Percentiles rank a stretch among this genome's conserved stretches.
Evolutionary conservation across 2,797 vertebrate species (phyloP).

Genomic region (Ctenopoma kingsleyae): DNA sequence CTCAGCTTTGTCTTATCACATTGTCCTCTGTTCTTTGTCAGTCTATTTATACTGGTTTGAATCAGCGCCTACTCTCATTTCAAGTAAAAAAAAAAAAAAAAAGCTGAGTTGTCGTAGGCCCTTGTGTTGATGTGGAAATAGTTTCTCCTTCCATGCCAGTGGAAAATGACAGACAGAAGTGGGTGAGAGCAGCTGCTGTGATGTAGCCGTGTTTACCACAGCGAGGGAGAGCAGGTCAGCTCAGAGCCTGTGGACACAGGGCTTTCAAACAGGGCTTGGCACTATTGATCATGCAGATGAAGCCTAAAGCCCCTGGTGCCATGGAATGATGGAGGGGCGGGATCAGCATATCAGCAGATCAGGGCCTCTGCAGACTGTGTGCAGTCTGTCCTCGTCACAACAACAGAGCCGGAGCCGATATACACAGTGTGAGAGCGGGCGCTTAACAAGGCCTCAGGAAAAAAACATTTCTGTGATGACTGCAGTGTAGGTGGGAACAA

Average conservation of each 20-base stretch:
- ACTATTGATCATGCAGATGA: conserved; percentile 64
- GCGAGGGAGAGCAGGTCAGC: conserved; percentile 26
- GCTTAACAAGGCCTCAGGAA: conserved; percentile 7
- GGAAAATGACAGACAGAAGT: conserved; percentile 19
- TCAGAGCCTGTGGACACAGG: conserved; percentile 38
- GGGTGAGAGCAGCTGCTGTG: conserved; percentile 41
- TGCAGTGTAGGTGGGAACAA: background rate
- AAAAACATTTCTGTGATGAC: conserved; percentile 14
- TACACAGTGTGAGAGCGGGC: conserved; percentile 17
- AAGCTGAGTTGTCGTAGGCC: background rate
- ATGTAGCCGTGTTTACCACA: conserved; percentile 53
- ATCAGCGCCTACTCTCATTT: conserved; percentile 2
- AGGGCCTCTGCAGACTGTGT: conserved; percentile 45
- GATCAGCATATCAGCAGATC: conserved; percentile 60
- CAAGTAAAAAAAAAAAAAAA: conserved; percentile 21
- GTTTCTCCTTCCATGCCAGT: background rate
- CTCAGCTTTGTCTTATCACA: conserved; percentile 48
- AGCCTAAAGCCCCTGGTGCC: conserved; percentile 53
- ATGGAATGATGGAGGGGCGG: conserved; percentile 45
- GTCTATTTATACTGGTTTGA: conserved; percentile 19
- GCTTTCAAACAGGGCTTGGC: conserved; percentile 43
- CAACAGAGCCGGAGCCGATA: conserved; percentile 36
- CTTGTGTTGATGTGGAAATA: background rate
- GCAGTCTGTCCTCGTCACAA: conserved; percentile 64
- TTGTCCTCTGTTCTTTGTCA: conserved; percentile 43